These are phyloP conservation scores for Bergia sp. DNA, from an alignment of 92 coral and sea anemone genomes.

Conservation along the genomic window DNA sequence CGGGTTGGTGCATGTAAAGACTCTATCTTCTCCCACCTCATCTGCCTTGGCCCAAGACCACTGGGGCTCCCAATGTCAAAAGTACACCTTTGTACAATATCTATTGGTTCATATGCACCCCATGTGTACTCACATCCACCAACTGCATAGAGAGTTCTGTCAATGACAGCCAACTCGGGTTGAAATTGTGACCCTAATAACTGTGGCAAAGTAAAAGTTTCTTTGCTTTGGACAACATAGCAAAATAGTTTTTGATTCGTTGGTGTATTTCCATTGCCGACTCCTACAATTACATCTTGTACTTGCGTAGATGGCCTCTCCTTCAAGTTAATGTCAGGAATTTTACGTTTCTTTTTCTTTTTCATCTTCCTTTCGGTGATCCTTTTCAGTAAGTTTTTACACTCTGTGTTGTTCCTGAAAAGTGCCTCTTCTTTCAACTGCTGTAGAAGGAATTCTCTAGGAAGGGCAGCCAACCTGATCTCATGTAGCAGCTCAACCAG, in stretches of 20 bases:
- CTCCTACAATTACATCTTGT: constrained; percentile 37
- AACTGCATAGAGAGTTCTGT: constrained; percentile 30
- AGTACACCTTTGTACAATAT: constrained; percentile 28
- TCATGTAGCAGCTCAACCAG: constrained; percentile 27
- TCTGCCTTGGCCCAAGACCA: constrained; percentile 29
- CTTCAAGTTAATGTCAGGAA: constrained; percentile 42
- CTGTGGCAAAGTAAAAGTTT: constrained; percentile 22
- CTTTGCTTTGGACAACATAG: constrained; percentile 44
- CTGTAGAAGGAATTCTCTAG: constrained; percentile 35
- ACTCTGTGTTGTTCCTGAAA: constrained; percentile 18
- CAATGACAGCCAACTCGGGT: constrained; percentile 23
- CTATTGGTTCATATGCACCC: constrained; percentile 33
- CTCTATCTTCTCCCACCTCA: constrained; percentile 42
- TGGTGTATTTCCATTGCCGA: constrained; percentile 29
- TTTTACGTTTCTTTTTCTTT: constrained; percentile 26
- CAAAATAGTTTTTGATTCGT: constrained; percentile 38
- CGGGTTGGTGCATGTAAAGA: constrained; percentile 38
- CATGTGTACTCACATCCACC: constrained; percentile 38
- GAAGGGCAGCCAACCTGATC: constrained; percentile 14
- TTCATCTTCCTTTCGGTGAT: constrained; percentile 29
- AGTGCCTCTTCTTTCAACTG: constrained; percentile 32
- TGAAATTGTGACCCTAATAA: constrained; percentile 28
- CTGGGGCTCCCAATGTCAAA: constrained; percentile 34
- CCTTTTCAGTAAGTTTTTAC: constrained; percentile 39
- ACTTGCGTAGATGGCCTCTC: constrained; percentile 43